phyloP scores from a whole-genome alignment of 1,140 invertebrate genomes.

The Micrasema longulum region DNA sequence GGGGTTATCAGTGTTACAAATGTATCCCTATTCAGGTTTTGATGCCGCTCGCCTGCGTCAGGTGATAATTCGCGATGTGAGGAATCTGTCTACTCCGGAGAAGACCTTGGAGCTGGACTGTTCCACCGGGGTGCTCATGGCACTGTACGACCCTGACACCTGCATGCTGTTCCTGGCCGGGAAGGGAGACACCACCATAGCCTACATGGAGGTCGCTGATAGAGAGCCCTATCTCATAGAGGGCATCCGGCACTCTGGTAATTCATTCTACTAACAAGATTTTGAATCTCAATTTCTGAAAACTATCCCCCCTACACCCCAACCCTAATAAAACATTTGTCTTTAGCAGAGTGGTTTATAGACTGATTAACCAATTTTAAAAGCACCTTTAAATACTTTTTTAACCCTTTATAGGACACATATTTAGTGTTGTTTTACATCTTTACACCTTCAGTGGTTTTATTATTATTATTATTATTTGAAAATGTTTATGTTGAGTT shows the following conservation, averaged over 20 bases:
- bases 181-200: conserved; percentile 91
- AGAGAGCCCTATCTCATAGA: conserved; percentile 87
- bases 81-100: conserved; percentile 82
- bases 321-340: no score
- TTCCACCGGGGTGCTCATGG: conserved; percentile 92
- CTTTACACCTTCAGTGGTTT: no score
- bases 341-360: no score
- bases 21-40: conserved; percentile 67
- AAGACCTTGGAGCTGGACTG: conserved; percentile 86
- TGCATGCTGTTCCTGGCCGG: conserved; percentile 94
- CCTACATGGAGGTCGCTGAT: conserved; percentile 87
- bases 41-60: conserved; percentile 83
- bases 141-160: conserved; percentile 90
- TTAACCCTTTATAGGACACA: no score
- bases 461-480: no score
- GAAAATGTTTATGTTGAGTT: no score
- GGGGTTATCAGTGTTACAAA: no score
- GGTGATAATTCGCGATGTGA: conserved; percentile 87
- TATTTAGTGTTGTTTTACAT: no score
- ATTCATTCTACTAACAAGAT: no score
- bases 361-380: no score
- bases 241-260: conserved; percentile 79
- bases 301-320: no score
- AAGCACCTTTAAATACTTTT: no score
- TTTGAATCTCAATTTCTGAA: neutral